phyloP scores from a whole-genome alignment of 2,797 vertebrate species.

The Austrolebias charrua region DNA sequence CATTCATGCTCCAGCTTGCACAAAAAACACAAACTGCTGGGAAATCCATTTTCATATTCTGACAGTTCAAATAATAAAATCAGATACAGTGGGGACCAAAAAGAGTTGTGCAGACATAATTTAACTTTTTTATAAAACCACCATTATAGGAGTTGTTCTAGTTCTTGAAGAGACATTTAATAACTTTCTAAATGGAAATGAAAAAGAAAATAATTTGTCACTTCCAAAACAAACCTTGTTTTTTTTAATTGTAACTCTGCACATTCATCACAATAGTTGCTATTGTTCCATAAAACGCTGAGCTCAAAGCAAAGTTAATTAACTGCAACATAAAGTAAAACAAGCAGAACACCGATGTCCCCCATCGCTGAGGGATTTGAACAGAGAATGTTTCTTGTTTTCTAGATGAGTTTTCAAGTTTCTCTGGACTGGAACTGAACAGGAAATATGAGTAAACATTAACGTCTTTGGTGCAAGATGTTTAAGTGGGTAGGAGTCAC shows the following conservation, averaged over 20 bases:
- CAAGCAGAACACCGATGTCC: neutral
- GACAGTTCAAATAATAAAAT: slow-evolving; percentile 39
- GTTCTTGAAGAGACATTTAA: neutral
- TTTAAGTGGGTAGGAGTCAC: too few relatives aligned
- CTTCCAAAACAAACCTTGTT: neutral
- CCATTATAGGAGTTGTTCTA: neutral
- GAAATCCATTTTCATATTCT: slow-evolving; percentile 31
- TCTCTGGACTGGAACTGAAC: too few relatives aligned
- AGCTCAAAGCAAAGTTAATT: neutral
- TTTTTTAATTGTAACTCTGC: neutral
- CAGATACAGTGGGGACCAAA: slow-evolving; percentile 2
- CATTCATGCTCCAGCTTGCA: slow-evolving; percentile 18
- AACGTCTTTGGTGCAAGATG: too few relatives aligned
- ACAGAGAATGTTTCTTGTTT: too few relatives aligned
- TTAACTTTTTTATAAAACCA: neutral
- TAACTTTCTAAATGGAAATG: neutral
- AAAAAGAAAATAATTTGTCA: neutral
- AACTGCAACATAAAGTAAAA: neutral
- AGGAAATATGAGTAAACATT: too few relatives aligned
- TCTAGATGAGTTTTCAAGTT: too few relatives aligned
- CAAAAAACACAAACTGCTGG: slow-evolving; percentile 4
- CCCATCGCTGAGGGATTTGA: too few relatives aligned
- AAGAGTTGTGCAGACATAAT: neutral
- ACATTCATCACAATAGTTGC: neutral
- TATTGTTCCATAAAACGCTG: neutral